These are phyloP conservation scores for Xerus rutilus DNA, from an alignment of 2,797 vertebrate genomes.

Conservation along the genomic window DNA sequence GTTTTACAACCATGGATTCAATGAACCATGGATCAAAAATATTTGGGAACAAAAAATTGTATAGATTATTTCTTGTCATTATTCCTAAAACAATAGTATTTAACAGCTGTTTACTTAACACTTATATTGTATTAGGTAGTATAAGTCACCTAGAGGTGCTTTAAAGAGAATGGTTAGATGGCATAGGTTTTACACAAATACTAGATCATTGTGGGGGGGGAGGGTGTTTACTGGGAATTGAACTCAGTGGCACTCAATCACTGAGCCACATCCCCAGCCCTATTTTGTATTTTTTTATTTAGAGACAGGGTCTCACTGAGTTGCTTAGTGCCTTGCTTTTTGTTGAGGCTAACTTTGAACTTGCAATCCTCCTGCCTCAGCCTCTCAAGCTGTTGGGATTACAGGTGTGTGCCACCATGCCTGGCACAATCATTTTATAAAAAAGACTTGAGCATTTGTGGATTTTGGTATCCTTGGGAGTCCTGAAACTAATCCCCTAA, in stretches of 20 bases:
- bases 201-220: not conserved
- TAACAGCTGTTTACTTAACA: not conserved
- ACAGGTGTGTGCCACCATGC: too few species aligned
- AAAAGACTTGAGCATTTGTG: not conserved
- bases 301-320: too few species aligned
- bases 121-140: not conserved
- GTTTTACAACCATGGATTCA: not conserved
- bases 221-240: too few species aligned
- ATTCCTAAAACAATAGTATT: not conserved
- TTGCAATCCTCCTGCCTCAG: too few species aligned
- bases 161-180: not conserved
- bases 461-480: not conserved
- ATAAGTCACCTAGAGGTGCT: not conserved
- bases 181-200: not conserved
- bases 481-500: not conserved
- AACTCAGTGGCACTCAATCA: too few species aligned
- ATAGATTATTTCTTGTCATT: not conserved
- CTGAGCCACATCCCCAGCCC: too few species aligned
- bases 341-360: too few species aligned
- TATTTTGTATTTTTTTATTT: too few species aligned
- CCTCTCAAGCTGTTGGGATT: too few species aligned
- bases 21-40: not conserved
- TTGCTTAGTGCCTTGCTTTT: too few species aligned
- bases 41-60: not conserved
- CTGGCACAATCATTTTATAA: not conserved